Base-by-base conservation (phyloP, 2,113 vertebrate species). In the Chrysemys picta region DNA sequence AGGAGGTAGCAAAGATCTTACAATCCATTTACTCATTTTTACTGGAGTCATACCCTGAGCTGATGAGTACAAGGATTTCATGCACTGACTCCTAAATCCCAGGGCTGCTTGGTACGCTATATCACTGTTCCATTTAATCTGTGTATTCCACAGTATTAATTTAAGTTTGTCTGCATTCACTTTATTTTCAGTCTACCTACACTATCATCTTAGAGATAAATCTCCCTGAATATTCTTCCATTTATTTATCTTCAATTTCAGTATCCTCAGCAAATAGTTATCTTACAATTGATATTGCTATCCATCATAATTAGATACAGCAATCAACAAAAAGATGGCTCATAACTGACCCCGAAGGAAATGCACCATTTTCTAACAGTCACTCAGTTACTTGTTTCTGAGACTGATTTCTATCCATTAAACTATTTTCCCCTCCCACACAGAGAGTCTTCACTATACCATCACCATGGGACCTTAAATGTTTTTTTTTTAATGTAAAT, bases 231-330 rank as follows among this genome's bases (percentile, higher is more conserved):
- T 31, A 65, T 52, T 89, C 65, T 79, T 24, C 54, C 90, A 89
- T 83, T 88, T 93, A n/a, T 95, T 93, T 69, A 76, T 78, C 52
- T 86, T 95, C 45, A 29, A 10, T 84, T 92, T 92, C 89, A 35
- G 6, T 54, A 89, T 59, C 0, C 0, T 31, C 79, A 93, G 42
- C n/a, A 90, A 85, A 29, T 79, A 54, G 42, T 92, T 81, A 49
- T 83, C 93, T 91, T 31, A 50, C 84, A 91, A 82, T 53, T 54
- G 38, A 78, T 85, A 82, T 2, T 90, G 27, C 27, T 80, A 59
- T 69, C 76, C 35, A 6, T 35, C 27, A 16, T 31, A 79, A 53
- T 82, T 79, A 85, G 45, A 91, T 21, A 21, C 19, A 17, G 10
- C n/a, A 27, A 89, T 62, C 93, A 90, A 76, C 5, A 93, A 56